Conservation (phyloP, 2,113 vertebrate genomes). For the Delphinapterus leucas region DNA sequence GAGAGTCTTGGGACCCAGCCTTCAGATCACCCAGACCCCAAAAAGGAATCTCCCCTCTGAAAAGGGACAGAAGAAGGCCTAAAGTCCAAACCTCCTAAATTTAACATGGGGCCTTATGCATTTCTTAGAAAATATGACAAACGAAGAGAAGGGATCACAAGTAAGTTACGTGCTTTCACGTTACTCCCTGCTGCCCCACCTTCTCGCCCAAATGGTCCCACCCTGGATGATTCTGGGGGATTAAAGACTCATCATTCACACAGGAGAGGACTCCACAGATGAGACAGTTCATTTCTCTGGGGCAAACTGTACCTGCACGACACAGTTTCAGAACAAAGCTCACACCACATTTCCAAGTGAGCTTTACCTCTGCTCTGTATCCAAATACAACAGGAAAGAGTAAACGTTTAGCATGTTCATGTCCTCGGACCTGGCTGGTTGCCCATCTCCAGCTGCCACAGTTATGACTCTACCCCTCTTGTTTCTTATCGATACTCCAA, state of each 20-base stretch:
- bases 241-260: background rate
- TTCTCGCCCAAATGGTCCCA: background rate
- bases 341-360: background rate
- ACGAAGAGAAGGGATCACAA: background rate
- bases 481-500: background rate
- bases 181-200: background rate
- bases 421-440: background rate
- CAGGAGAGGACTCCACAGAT: background rate
- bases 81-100: background rate
- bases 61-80: background rate
- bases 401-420: background rate
- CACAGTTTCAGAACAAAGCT: background rate
- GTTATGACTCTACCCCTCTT: background rate
- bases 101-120: background rate
- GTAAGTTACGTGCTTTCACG: background rate
- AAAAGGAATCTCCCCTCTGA: background rate
- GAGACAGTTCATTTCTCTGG: background rate
- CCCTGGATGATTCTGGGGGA: slow-evolving; percentile 7
- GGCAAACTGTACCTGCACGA: background rate
- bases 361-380: background rate
- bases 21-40: background rate
- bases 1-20: background rate
- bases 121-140: background rate
- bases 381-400: background rate
- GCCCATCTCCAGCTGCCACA: background rate